These are phyloP conservation scores for Cyprinella venusta DNA, from an alignment of 2,797 vertebrate species.

Conservation along the genomic window DNA sequence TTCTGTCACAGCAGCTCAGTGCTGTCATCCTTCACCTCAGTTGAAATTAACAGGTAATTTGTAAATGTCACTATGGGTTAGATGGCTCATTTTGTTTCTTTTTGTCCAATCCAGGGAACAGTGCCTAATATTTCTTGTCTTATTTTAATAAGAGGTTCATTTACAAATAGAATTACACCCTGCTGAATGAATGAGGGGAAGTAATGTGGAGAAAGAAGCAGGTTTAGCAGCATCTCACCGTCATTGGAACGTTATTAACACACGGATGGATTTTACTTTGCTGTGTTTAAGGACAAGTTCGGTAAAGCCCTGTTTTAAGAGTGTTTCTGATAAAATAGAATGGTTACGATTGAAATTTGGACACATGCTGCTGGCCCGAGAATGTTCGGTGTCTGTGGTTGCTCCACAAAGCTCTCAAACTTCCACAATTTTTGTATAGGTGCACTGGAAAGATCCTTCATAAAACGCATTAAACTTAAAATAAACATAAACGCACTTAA, in stretches of 20 bases:
- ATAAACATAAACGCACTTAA: too few relatives aligned
- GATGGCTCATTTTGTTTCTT: slow-evolving; percentile 97
- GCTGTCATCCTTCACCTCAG: slow-evolving; percentile 98
- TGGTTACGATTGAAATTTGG: too few relatives aligned
- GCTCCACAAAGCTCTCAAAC: too few relatives aligned
- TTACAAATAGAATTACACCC: slow-evolving; percentile 99
- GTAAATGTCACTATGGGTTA: slow-evolving; percentile 99
- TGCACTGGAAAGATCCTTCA: too few relatives aligned
- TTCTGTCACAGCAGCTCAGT: slow-evolving; percentile 95
- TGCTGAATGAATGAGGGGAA: slow-evolving; percentile 98
- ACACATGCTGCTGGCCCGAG: too few relatives aligned
- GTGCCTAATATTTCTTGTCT: slow-evolving; percentile 96
- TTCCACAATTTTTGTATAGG: too few relatives aligned
- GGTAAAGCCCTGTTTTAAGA: too few relatives aligned
- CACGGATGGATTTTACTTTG: slow-evolving; percentile 86
- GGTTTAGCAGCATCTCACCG: slow-evolving; percentile 85
- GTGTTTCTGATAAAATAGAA: too few relatives aligned
- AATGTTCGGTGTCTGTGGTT: too few relatives aligned
- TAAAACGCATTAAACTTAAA: too few relatives aligned
- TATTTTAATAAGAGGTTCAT: slow-evolving; percentile 98
- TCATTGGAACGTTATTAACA: slow-evolving; percentile 93
- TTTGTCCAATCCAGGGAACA: slow-evolving; percentile 90
- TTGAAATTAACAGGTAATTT: slow-evolving; percentile 99
- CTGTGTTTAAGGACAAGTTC: slow-evolving; percentile 72
- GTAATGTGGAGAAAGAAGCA: slow-evolving; percentile 86